These are phyloP conservation scores for Eupeodes latifasciatus DNA, from an alignment of 2,888 invertebrate species.

Conservation along the genomic window DNA sequence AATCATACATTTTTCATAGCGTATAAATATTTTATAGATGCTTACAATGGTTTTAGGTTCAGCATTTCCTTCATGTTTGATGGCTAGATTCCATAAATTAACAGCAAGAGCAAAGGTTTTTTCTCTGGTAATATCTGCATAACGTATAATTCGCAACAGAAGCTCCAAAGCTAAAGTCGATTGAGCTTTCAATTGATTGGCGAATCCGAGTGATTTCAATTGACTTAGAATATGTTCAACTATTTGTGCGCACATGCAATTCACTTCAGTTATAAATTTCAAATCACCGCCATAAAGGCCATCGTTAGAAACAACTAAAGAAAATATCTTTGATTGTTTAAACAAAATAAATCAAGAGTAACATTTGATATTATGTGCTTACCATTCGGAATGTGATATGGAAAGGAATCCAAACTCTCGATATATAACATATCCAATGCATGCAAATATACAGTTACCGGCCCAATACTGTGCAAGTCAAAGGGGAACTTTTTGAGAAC, in stretches of 20 bases:
- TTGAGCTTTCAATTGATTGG: constrained; percentile 88
- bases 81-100: constrained; percentile 93
- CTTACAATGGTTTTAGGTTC: constrained; percentile 85
- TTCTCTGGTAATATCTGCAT: constrained; percentile 87
- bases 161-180: constrained; percentile 90
- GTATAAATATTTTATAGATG: background rate
- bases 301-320: constrained; percentile 95
- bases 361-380: background rate
- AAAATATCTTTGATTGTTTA: background rate
- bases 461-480: constrained; percentile 88
- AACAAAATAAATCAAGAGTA: background rate
- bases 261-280: constrained; percentile 92
- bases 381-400: constrained; percentile 93
- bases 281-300: constrained; percentile 94
- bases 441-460: constrained; percentile 89
- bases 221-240: constrained; percentile 90
- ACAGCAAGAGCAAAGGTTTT: constrained; percentile 88
- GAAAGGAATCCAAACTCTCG: constrained; percentile 92
- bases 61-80: constrained; percentile 86
- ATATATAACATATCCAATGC: constrained; percentile 92
- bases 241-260: constrained; percentile 90
- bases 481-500: constrained; percentile 91
- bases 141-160: constrained; percentile 88
- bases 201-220: constrained; percentile 89
- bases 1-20: background rate